Evolutionary conservation across 2,113 vertebrate genomes (phyloP), one percentile per base, ranked within the genome.

Genomic region (Numida meleagris): DNA sequence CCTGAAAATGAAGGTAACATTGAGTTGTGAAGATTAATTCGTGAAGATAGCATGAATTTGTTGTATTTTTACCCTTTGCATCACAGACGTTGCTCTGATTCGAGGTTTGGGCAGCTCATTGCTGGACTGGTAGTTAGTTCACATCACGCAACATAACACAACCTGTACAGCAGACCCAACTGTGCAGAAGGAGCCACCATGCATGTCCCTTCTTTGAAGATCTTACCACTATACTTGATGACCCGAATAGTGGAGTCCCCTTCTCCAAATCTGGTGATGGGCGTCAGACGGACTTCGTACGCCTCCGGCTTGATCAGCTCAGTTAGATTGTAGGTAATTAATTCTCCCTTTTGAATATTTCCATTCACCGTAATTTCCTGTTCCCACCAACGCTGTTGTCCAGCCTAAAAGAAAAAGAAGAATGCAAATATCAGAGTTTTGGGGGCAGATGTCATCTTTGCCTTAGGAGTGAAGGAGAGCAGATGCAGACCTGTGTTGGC

Each of bases 311-410:
- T 99, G 96, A 99, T 99, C 67, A 99, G 98, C 94, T 99, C 99
- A 0, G 99, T 99, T 72, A 99, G 97, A 95, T 99, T 99, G 97
- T 99, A 99, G 25, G 99, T 99, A 97, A 99, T 99, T 78, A 99
- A 92, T 88, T 99, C 99, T 81, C 99, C 99, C 89, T 98, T 99
- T 95, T 98, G 98, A 93, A 99, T 99, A 14, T 98, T 97, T 14
- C 98, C 98, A 27, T 99, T 98, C 93, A 99, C 98, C 1, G 99
- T 98, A 95, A 99, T 99, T 86, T 99, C 99, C 88, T 99, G 99
- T 68, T 99, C 99, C 99, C 99, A 99, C 99, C 99, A 99, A 51
- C 99, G 99, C 95, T 99, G 98, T 34, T 99, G 98, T 13, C 99
- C 99, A 29, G 98, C 99, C 99, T 99, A 96, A 5, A 94, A 96